A percentile compares a stretch with the other conserved stretches of the same genome.
phyloP scores from a whole-genome alignment of 35 echinoderm and acorn worm species.

The Amphiura filiformis region DNA sequence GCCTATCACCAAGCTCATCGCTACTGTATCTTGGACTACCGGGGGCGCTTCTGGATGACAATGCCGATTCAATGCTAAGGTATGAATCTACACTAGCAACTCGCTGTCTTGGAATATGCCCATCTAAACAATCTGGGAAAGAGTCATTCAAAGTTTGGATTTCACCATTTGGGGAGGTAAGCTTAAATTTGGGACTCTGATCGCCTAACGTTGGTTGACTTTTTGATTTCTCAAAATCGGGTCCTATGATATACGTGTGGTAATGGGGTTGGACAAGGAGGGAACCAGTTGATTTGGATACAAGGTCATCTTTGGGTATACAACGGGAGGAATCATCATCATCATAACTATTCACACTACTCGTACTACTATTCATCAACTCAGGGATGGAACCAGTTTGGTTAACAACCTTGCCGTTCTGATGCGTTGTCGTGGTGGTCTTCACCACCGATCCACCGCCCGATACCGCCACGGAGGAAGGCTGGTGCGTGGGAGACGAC shows the following conservation, averaged over 20 bases:
- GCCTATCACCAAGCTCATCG: background rate
- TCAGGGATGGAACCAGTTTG: conserved; percentile 36
- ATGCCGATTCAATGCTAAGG: background rate
- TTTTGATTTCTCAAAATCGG: background rate
- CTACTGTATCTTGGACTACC: background rate
- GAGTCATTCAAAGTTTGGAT: background rate
- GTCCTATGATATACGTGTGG: background rate
- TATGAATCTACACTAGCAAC: background rate
- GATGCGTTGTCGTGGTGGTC: conserved; percentile 7
- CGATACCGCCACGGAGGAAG: background rate
- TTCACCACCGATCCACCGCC: background rate
- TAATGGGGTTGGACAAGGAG: background rate
- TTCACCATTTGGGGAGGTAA: background rate
- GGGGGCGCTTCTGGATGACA: background rate
- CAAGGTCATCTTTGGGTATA: background rate
- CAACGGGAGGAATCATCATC: conserved; percentile 2
- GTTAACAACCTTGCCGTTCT: conserved; percentile 32
- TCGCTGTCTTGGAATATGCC: background rate
- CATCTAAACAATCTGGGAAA: background rate
- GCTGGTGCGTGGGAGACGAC: conserved; percentile 24
- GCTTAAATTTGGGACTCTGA: background rate
- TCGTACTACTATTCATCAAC: conserved; percentile 18
- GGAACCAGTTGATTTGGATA: background rate
- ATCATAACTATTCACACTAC: conserved; percentile 22
- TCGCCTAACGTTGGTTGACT: background rate